phyloP scores from a whole-genome alignment of 2,797 vertebrate species.

The Parotocinclus haroldoi region DNA sequence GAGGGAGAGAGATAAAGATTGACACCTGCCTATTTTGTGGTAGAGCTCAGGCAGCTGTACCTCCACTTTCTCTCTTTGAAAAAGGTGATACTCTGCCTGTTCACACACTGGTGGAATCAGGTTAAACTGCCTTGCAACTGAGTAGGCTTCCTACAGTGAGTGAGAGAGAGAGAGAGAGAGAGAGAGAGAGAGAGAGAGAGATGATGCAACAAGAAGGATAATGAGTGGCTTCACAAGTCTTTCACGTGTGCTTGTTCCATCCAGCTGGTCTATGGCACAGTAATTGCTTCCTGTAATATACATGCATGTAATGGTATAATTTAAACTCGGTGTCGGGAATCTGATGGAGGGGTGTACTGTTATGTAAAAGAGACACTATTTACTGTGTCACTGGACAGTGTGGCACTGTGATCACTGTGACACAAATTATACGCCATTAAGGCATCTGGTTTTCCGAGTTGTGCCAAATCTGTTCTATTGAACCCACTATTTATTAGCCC shows the following conservation, averaged over 20 bases:
- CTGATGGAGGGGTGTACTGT: constrained; percentile 20
- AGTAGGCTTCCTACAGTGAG: constrained; percentile 87
- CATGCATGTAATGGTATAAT: constrained; percentile 28
- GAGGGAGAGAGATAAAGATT: neutral
- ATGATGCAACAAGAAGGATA: too few relatives aligned
- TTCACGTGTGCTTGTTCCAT: constrained; percentile 1
- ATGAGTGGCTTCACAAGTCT: too few relatives aligned
- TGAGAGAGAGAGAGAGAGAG: constrained; percentile 8
- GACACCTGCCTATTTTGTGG: constrained; percentile 90
- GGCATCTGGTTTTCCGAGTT: constrained; percentile 30
- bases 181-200: neutral
- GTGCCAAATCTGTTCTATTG: constrained; percentile 20
- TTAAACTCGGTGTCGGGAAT: constrained; percentile 35
- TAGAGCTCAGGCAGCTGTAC: constrained; percentile 95
- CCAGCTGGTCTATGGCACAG: neutral
- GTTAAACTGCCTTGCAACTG: constrained; percentile 96
- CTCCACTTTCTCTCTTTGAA: constrained; percentile 98
- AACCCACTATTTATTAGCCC: constrained; percentile 42
- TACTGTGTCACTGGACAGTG: constrained; percentile 41
- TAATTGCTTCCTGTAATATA: neutral
- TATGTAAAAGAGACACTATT: constrained; percentile 35
- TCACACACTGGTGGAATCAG: constrained; percentile 97
- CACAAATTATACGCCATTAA: constrained; percentile 56
- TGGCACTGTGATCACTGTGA: constrained; percentile 32
- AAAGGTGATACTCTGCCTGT: constrained; percentile 96